A percentile compares a stretch with the other conserved stretches of the same genome.
These are phyloP conservation scores for Caenorhabditis tropicalis DNA, from an alignment of 1,140 invertebrate species.

Conservation along the genomic window DNA sequence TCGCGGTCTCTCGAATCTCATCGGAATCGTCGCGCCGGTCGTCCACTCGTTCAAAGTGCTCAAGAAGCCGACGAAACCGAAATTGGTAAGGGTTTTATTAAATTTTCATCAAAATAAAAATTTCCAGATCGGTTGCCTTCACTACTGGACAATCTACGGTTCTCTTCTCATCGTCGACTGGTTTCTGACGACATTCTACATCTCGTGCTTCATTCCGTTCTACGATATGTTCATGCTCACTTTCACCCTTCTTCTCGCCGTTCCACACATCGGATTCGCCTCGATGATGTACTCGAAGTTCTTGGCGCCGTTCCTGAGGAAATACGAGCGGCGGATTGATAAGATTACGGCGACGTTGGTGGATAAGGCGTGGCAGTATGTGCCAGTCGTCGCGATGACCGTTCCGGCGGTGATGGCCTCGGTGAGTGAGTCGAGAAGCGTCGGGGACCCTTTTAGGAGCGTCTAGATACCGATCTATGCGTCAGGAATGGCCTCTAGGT, in stretches of 20 bases:
- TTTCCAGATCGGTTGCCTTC: not conserved
- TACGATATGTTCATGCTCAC: not conserved
- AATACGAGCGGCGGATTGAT: conserved; percentile 1
- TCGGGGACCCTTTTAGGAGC: too few species aligned
- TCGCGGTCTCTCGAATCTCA: conserved; percentile 27
- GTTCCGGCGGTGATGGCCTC: conserved; percentile 16
- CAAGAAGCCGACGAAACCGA: conserved; percentile 24
- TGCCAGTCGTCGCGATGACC: not conserved
- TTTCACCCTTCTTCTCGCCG: not conserved
- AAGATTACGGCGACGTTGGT: not conserved
- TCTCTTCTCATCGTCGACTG: not conserved
- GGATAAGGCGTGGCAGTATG: not conserved
- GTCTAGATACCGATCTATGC: too few species aligned
- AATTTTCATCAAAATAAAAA: not conserved
- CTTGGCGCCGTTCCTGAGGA: conserved; percentile 10
- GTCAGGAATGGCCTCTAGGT: too few species aligned
- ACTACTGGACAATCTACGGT: conserved; percentile 26
- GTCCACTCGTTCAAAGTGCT: conserved; percentile 30
- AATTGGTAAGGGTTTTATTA: not conserved
- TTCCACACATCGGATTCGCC: not conserved
- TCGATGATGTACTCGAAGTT: conserved; percentile 3
- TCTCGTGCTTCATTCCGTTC: conserved; percentile 35
- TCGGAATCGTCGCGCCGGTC: conserved; percentile 15
- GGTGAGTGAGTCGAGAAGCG: not conserved
- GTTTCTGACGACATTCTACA: conserved; percentile 1